Evolutionary conservation across 2,888 invertebrate species (phyloP), one percentile per base, ranked within the genome.

Genomic region (Agriopis leucophaearia): DNA sequence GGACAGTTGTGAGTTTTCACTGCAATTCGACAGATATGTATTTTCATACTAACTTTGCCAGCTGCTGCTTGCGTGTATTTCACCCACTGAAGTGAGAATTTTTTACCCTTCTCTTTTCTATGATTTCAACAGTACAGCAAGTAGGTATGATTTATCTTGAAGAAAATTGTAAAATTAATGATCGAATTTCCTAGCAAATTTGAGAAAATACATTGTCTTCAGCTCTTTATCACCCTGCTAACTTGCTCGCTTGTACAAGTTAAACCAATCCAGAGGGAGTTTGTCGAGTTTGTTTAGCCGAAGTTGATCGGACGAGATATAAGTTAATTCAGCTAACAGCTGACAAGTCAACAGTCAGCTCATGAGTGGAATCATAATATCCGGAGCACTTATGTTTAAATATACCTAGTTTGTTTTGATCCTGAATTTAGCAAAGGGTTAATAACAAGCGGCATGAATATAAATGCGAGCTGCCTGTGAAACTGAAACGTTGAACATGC

Each of bases 241-340:
- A 51, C 66, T 70, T 35, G 40, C 52, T 54, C 18, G 51, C 38
- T 58, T 55, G 59, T 60, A 59, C 54, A 70, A 71, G 71, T 66
- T 69, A 10, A 45, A 61, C 61, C 68, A 66, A 66, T 72, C 51
- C 52, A 40, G 55, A 18, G 55, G 44, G 51, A 70, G 71, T 69
- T 72, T 67, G 64, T 61, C 66, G 45, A 71, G 71, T 71, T 75
- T 70, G 72, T 70, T 72, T 71, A 68, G 71, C 56, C 9, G 59
- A 66, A 74, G 70, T 74, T 74, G 69, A 72, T 74, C 69, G 68
- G 48, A 38, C 59, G 61, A 63, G 69, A 74, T 73, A 71, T 65
- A 69, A 70, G 69, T 73, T 71, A 66, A 67, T 64, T 57, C 42
- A 61, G 61, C 73, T 66, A 18, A 66, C 65, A 66, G 70, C 67